Base-by-base conservation (phyloP, 2,797 vertebrate species). In the Alca torda region DNA sequence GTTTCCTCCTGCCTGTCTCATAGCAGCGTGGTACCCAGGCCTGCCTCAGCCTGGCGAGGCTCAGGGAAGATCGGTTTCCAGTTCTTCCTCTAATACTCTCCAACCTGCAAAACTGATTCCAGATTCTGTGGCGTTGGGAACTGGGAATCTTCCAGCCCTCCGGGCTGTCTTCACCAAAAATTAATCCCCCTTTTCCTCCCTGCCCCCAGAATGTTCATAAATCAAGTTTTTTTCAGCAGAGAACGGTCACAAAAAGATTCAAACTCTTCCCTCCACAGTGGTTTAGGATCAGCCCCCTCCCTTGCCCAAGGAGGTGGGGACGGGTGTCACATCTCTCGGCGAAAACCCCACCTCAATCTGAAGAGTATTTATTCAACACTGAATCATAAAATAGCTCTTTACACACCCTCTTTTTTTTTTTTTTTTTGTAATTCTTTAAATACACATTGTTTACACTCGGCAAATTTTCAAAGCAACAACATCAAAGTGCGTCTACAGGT, bases 361-460 rank as follows among this genome's bases (percentile, higher is more conserved):
- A 68, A 96, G 89, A 96, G 95, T 89, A 93, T 97, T 98, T 98
- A 98, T 98, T 98, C 89, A 93, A 92, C 97, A 95, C 95, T 13
- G 68, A 98, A 63, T 90, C 92, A 80, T 97, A 96, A 98, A 97
- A 96, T 88, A 96, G 93, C 93, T 98, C 96, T 94, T 94, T 51
- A 63, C 96, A 92, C 90, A 15, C n/a, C 3, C 50, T 39, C 43
- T 73, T 67, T 18, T 21, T 51, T 46, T 14, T 13, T 17, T n/a
- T 37, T 60, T 48, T 39, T 37, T 69, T 74, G 92, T 80, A 94
- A 88, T 85, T 97, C 95, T 96, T 96, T 95, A 97, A 96, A 97
- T 97, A 98, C 97, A 97, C 96, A 92, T 97, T 92, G 97, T 96
- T 98, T 98, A 98, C 98, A 98, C 98, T 98, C 96, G 35, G 97